Evolutionary conservation across 1,140 invertebrate genomes (phyloP).

Genomic region (Drosophila mayri): DNA sequence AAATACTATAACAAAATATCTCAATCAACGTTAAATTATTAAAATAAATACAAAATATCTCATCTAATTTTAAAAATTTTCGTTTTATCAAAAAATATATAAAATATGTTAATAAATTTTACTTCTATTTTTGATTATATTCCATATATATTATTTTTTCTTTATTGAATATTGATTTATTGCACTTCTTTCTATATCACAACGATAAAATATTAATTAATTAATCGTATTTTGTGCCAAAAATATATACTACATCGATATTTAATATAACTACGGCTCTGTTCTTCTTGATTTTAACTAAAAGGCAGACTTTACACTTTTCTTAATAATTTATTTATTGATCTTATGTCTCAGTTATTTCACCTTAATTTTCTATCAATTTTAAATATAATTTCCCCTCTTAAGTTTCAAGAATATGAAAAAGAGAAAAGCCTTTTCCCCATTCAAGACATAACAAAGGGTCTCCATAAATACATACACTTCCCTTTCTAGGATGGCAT

Average conservation of each 20-base stretch:
- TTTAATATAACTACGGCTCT: no score
- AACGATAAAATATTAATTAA: no score
- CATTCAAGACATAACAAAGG: conserved; percentile 1
- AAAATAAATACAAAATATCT: not conserved
- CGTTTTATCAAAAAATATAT: not conserved
- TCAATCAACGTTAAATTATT: not conserved
- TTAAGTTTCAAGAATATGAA: not conserved
- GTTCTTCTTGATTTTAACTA: no score
- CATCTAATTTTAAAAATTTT: not conserved
- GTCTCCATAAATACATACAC: conserved; percentile 7
- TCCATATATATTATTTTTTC: no score
- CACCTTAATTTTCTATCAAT: not conserved
- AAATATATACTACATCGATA: no score
- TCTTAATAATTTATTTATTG: not conserved
- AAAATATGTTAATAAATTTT: not conserved
- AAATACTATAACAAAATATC: not conserved
- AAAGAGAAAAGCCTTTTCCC: not conserved
- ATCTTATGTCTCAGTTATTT: not conserved
- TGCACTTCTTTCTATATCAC: no score
- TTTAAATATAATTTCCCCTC: not conserved
- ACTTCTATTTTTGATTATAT: no score
- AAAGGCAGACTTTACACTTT: not conserved
- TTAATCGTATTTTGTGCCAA: no score
- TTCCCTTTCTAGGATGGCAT: conserved; percentile 8
- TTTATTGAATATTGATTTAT: no score